Evolutionary conservation across 2,113 vertebrate genomes (phyloP), one percentile per base, ranked within the genome.

Genomic region (Zeus faber): DNA sequence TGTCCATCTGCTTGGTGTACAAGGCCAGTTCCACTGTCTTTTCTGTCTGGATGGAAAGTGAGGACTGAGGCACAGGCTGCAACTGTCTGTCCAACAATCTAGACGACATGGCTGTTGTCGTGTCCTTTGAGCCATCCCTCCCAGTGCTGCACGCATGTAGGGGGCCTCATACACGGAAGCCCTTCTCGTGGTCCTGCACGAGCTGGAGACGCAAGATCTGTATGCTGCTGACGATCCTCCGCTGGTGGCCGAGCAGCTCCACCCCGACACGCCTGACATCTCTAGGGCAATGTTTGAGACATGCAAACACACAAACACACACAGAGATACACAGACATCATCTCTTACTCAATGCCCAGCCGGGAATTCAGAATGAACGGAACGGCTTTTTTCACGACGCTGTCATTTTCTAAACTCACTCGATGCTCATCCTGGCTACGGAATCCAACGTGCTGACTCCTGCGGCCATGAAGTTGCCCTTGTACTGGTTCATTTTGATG

Each of bases 401-500:
- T n/a, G 33, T 62, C 22, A 18, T 27, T 49, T 43, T 8, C 14
- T 45, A 37, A 55, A 95, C 95, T 97, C 92, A 98, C 95, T 97
- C 95, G 67, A 94, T 95, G 81, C 69, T 95, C 95, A 98, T 97
- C 87, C 92, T 92, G 60, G 93, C 93, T 87, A 97, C 92, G 69
- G 92, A 87, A 83, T 98, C 94, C 91, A 97, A 85, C 37, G 92
- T 93, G 58, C 91, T 92, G 90, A 94, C 95, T 65, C 95, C 94
- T 51, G 93, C 91, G 62, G 93, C 92, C 90, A 97, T 91, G 77
- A 98, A 98, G 81, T 95, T 96, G 81, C 88, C 94, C 79, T 94
- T 97, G 85, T 98, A 98, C 77, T 97, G 95, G 78, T 91, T 94
- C 95, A 98, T 98, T 86, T 98, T 98, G 84, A 98, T 98, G 70